phyloP scores from a whole-genome alignment of 2,888 invertebrate species.

The Euclidia mi region DNA sequence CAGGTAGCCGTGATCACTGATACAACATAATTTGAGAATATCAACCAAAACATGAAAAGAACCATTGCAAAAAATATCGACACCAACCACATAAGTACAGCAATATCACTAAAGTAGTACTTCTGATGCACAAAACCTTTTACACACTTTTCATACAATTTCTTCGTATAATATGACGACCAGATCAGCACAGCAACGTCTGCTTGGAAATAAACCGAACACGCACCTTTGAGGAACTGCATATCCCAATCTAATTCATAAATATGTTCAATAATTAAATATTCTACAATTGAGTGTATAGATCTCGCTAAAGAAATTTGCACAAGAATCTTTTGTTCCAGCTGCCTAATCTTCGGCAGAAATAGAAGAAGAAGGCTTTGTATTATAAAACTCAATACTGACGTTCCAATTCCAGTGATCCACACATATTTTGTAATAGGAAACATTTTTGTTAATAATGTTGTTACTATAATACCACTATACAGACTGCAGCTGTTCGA shows the following conservation, averaged over 20 bases:
- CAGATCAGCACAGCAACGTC: conserved; percentile 10
- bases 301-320: conserved; percentile 9
- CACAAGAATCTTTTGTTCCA: conserved; percentile 12
- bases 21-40: background rate
- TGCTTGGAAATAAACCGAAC: background rate
- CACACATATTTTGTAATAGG: conserved; percentile 5
- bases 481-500: conserved; percentile 8
- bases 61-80: background rate
- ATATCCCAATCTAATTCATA: conserved; percentile 5
- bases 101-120: background rate
- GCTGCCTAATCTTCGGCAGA: conserved; percentile 4
- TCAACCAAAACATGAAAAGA: conserved; percentile 8
- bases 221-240: background rate
- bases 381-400: conserved; percentile 7
- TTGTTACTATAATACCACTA: background rate
- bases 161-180: conserved; percentile 13
- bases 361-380: background rate
- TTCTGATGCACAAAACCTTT: background rate
- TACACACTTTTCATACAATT: background rate
- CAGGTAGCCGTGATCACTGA: background rate
- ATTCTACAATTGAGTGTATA: conserved; percentile 19
- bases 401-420: conserved; percentile 8
- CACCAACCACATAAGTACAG: conserved; percentile 1
- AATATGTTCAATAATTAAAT: conserved; percentile 5
- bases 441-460: conserved; percentile 8